phyloP scores from a whole-genome alignment of 2,113 vertebrate genomes.

The Asarcornis scutulata region DNA sequence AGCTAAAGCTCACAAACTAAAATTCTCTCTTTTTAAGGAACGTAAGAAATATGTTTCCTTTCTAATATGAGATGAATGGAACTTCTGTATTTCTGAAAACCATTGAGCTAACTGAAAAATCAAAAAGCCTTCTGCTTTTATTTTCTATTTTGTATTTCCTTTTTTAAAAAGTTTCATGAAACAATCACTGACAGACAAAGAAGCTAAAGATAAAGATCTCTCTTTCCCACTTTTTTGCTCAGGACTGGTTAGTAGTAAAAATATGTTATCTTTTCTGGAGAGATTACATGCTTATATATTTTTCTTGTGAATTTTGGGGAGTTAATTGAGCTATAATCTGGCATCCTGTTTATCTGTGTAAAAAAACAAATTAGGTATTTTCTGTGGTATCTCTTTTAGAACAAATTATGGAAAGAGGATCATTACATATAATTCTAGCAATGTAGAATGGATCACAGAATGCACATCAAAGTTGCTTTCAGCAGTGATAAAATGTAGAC shows the following conservation, averaged over 20 bases:
- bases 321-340: not conserved
- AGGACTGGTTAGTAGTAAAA: not conserved
- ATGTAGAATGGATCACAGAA: not conserved
- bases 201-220: not conserved
- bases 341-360: not conserved
- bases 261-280: not conserved
- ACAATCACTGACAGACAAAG: not conserved
- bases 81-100: not conserved
- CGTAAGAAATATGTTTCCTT: not conserved
- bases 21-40: not conserved
- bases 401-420: not conserved
- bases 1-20: not conserved
- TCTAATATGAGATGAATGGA: not conserved
- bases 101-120: not conserved
- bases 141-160: not conserved
- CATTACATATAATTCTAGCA: not conserved
- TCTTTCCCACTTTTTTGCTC: rapidly evolving
- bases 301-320: not conserved
- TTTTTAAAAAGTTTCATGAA: not conserved
- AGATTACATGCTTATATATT: not conserved
- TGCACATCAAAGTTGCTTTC: not conserved
- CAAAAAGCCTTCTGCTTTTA: not conserved
- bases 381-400: not conserved
- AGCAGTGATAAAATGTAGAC: not conserved
- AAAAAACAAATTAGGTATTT: not conserved